Evolutionary conservation across 2,797 vertebrate genomes (phyloP).

Genomic region (Myotis daubentonii): DNA sequence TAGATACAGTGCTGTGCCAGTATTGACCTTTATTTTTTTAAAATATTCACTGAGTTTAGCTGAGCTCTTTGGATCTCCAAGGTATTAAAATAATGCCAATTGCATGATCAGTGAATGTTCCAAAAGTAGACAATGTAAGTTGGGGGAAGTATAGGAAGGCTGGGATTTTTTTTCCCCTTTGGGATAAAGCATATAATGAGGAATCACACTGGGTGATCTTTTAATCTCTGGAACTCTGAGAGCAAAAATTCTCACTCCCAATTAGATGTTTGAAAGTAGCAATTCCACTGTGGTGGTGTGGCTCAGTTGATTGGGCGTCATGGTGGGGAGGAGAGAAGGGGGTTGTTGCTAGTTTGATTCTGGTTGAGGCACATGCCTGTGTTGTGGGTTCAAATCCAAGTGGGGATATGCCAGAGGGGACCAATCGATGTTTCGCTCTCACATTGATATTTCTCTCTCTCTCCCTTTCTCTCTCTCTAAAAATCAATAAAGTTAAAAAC

Average conservation of each 20-base stretch:
- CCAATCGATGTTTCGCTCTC: too few species aligned
- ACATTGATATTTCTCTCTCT: too few species aligned
- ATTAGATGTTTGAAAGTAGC: not conserved
- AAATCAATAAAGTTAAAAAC: too few species aligned
- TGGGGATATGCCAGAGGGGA: too few species aligned
- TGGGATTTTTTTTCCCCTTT: not conserved
- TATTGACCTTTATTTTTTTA: constrained; percentile 33
- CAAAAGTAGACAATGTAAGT: not conserved
- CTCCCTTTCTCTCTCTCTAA: too few species aligned
- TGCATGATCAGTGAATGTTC: constrained; percentile 25
- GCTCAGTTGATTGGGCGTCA: too few species aligned
- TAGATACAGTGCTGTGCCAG: not conserved
- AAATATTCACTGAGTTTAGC: not conserved
- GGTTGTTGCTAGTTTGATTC: too few species aligned
- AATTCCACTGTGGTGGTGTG: not conserved
- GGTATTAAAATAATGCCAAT: constrained; percentile 18
- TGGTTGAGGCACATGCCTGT: too few species aligned
- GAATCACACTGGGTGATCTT: not conserved
- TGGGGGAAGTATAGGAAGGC: not conserved
- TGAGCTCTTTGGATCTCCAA: not conserved
- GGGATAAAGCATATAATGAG: not conserved
- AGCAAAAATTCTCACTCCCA: not conserved
- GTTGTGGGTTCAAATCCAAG: too few species aligned
- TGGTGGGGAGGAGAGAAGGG: too few species aligned
- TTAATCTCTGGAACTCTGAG: not conserved